phyloP scores from a whole-genome alignment of 2,113 vertebrate species.

The Hydrolagus affinis region DNA sequence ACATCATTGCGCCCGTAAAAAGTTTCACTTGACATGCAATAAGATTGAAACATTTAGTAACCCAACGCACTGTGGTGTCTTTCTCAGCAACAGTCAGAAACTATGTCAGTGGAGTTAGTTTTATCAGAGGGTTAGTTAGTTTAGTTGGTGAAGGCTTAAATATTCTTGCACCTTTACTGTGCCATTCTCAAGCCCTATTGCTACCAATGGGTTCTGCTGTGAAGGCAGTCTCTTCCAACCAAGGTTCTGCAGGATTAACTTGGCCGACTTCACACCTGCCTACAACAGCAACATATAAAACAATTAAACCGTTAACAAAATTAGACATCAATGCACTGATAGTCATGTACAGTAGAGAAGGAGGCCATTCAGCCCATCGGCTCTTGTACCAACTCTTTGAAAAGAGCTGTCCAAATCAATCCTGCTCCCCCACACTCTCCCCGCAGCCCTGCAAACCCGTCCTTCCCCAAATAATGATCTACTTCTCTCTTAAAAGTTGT shows the following conservation, averaged over 20 bases:
- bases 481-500: no score
- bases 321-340: slow-evolving; percentile 7
- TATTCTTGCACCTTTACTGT: slow-evolving; percentile 44
- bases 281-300: slow-evolving; percentile 36
- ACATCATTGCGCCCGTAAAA: slow-evolving; percentile 29
- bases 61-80: neutral
- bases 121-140: neutral
- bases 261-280: slow-evolving; percentile 45
- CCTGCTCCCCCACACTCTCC: no score
- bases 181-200: slow-evolving; percentile 46
- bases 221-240: slow-evolving; percentile 42
- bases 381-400: no score
- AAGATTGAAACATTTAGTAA: slow-evolving; percentile 29
- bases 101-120: neutral
- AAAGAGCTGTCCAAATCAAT: no score
- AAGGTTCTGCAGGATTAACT: slow-evolving; percentile 44
- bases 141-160: neutral
- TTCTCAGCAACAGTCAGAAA: slow-evolving; percentile 30
- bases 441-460: no score
- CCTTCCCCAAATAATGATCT: no score
- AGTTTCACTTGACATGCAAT: slow-evolving; percentile 34
- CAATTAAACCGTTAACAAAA: slow-evolving; percentile 21
- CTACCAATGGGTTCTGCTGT: slow-evolving; percentile 41
- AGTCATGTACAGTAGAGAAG: no score
- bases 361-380: no score